phyloP scores from a whole-genome alignment of 92 coral and sea anemone genomes.

The Phenganax marumi region DNA sequence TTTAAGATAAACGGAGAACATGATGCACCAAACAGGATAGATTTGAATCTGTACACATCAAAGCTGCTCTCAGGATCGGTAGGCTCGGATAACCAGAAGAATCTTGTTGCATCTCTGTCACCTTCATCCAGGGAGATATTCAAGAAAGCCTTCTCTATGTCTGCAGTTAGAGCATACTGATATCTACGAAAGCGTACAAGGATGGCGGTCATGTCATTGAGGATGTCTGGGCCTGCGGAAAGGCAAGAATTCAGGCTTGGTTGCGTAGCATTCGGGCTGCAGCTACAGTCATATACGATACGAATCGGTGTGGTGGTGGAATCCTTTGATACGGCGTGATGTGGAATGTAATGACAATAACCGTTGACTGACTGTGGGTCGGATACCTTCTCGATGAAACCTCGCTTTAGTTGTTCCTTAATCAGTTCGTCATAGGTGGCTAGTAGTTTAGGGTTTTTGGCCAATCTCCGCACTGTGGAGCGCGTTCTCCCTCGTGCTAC shows the following conservation, averaged over 20 bases:
- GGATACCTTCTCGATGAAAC: conserved; percentile 4
- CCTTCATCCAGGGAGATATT: conserved; percentile 41
- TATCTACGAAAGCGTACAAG: conserved; percentile 52
- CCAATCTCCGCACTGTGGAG: conserved; percentile 37
- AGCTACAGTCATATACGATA: conserved; percentile 57
- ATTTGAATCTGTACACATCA: conserved; percentile 48
- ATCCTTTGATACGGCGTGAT: conserved; percentile 56
- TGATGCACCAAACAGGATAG: conserved; percentile 51
- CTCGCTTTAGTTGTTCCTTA: conserved; percentile 15
- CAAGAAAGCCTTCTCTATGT: conserved; percentile 60
- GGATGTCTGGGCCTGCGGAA: conserved; percentile 47
- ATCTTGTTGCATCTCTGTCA: conserved; percentile 60
- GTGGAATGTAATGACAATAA: conserved; percentile 54
- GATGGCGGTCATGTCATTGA: conserved; percentile 53
- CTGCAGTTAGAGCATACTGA: conserved; percentile 47
- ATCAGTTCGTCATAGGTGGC: conserved; percentile 43
- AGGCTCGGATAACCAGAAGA: conserved; percentile 55
- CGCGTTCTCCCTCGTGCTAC: conserved; percentile 43
- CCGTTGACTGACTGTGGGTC: not conserved
- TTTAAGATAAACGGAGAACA: conserved; percentile 53
- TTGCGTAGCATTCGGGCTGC: conserved; percentile 18
- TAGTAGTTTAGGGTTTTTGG: conserved; percentile 28
- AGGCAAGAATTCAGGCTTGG: conserved; percentile 60
- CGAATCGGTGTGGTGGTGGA: conserved; percentile 55
- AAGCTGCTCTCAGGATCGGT: conserved; percentile 45